Evolutionary conservation across 2,888 invertebrate species (phyloP), one percentile per base, ranked within the genome.

Genomic region (Mystacides longicornis): DNA sequence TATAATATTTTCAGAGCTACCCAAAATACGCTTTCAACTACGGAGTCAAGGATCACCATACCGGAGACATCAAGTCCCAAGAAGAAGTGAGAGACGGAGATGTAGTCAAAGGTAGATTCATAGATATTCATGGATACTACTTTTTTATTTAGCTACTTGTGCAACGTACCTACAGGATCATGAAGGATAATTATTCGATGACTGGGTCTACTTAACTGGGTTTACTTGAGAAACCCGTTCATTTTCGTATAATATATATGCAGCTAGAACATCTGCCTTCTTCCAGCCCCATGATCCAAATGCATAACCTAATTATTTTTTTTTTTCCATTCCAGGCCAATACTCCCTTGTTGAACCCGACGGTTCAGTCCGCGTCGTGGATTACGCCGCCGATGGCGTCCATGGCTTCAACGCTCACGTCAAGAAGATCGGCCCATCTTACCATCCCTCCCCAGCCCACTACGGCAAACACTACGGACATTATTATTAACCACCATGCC

Each of bases 11-110:
- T 23, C 51, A 57, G 57, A 47, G 50, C 23, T 51, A 57, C 48
- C 57, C 57, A 22, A 48, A 45, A 19, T 57, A 57, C 51, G 51
- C 45, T 1, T 57, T 27, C 23, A 20, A 57, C 42, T 57, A 57
- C 20, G 57, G 54, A 47, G 57, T 57, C 3, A 50, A 45, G 18
- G 57, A 57, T 23, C 21, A 23, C 27, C 54, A 53, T 31, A 57
- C 57, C n/a, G 57, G 53, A 54, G 57, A 57, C 20, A 21, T 54
- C 23, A 52, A 52, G 49, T 51, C 55, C n/a, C 67, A 68, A 63
- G 65, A 68, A 52, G 71, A 71, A 63, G 64, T 65, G 45, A 65
- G 71, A 37, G 65, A 66, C 52, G 66, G 66, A 16, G 66, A 64
- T 57, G 58, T 63, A 11, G 63, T 64, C 27, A 61, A 59, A 46